A percentile compares a stretch with the other conserved stretches of the same genome.
These are phyloP conservation scores for Andrena hattorfiana DNA, from an alignment of 2,888 invertebrate genomes.

Conservation along the genomic window DNA sequence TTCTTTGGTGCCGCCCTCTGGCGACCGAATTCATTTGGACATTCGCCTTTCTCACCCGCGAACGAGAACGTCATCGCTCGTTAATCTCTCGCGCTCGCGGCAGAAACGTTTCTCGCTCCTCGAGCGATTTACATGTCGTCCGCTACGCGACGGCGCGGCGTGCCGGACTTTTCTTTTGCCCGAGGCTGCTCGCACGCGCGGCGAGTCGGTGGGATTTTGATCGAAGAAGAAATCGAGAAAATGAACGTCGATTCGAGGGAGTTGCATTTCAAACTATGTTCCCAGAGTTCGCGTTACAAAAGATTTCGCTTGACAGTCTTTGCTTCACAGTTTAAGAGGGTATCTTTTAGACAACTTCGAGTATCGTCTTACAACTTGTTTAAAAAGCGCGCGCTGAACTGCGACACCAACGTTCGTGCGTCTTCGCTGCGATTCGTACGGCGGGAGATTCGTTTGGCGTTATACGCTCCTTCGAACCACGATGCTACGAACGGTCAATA, in stretches of 20 bases:
- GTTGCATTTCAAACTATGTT: background rate
- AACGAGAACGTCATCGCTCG: background rate
- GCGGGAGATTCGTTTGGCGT: no score
- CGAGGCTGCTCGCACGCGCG: background rate
- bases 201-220: background rate
- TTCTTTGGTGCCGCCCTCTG: background rate
- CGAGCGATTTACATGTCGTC: background rate
- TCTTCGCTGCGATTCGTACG: no score
- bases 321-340: no score
- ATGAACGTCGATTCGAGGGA: background rate
- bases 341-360: no score
- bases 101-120: conserved; percentile 1
- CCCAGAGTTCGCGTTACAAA: no score
- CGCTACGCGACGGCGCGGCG: no score
- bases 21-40: conserved; percentile 5
- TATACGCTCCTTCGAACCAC: background rate
- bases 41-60: background rate
- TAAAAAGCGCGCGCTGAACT: no score
- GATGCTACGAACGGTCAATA: background rate
- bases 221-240: background rate
- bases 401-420: no score
- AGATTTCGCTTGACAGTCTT: no score
- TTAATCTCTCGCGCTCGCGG: conserved; percentile 11
- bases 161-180: no score
- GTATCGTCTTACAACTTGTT: no score